Base-by-base conservation (phyloP, 2,797 vertebrate genomes). In the Huso huso region DNA sequence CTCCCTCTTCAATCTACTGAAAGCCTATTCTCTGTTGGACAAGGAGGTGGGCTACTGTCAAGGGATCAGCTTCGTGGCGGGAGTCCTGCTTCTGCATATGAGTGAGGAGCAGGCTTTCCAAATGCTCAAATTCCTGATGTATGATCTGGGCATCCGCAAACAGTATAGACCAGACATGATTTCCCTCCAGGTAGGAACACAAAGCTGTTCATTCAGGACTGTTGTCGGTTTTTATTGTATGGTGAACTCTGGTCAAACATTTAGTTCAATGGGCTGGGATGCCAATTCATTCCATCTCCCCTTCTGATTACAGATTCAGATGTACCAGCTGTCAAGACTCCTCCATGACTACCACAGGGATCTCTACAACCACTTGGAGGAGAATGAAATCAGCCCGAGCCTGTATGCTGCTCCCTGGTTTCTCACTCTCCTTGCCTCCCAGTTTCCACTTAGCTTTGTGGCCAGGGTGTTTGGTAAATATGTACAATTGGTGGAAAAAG, bases 101-200 rank as follows among this genome's bases (percentile, higher is more conserved):
- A 96, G 91, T n/a, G 97, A 99, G 72, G 95, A 96, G 12, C 95
- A 98, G 82, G 93, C 97, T 71, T 99, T 99, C n/a, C 95, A 99
- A 83, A 97, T 94, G 87, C 84, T 99, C 61, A 98, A 95, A 74
- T 99, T 96, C 81, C 90, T 99, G 62, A 99, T 99, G 96, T 99
- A 99, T 7, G 95, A 99, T 82, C 90, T 98, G 1, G 89, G 94
- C 68, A 91, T 99, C 81, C 88, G 97, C 23, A 93, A 94, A 68
- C 97, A 98, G 85, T 99, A 93, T 82, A 86, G 90, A 50, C 97
- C 97, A 0, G 97, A 99, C 88, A 99, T 99, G 96, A 89, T 95
- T 77, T 96, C 95, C 0, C 86, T 99, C 48, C 95, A 99, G 93
- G 96, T 98, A 79, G 65, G 80, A 61, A 6, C 50, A 37, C 37